Conservation (phyloP, 2,113 vertebrate species). For the Formicarius rufipectus region DNA sequence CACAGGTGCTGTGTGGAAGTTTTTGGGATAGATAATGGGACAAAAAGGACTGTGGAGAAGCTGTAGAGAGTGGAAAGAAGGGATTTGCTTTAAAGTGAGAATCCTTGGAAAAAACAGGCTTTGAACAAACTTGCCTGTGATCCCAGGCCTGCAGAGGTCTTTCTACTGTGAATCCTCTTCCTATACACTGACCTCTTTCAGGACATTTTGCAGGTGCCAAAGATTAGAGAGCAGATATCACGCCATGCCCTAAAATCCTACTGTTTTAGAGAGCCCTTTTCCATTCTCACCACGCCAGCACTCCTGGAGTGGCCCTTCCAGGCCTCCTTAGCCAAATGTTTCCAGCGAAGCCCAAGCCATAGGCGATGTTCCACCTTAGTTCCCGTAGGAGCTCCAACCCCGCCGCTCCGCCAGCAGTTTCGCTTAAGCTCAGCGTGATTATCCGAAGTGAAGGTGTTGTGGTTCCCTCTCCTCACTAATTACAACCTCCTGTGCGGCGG, state of each 20-base stretch:
- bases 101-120: background rate
- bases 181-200: background rate
- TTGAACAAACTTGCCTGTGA: background rate
- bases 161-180: background rate
- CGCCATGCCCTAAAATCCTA: background rate
- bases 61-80: background rate
- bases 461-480: constrained; percentile 43
- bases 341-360: constrained; percentile 14
- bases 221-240: background rate
- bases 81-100: background rate
- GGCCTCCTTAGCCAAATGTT: background rate
- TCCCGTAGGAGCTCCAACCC: background rate
- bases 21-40: background rate
- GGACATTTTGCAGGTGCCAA: background rate
- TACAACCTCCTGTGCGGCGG: constrained; percentile 19
- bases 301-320: background rate
- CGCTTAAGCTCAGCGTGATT: constrained; percentile 36
- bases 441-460: background rate
- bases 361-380: background rate
- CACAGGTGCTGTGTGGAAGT: background rate
- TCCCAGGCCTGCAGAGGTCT: background rate
- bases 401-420: background rate
- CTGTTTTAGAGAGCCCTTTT: background rate
- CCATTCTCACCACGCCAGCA: background rate
- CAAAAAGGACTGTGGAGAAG: background rate